Evolutionary conservation across 2,797 vertebrate genomes (phyloP), one percentile per base, ranked within the genome.

Genomic region (Halcyon leucocephala): DNA sequence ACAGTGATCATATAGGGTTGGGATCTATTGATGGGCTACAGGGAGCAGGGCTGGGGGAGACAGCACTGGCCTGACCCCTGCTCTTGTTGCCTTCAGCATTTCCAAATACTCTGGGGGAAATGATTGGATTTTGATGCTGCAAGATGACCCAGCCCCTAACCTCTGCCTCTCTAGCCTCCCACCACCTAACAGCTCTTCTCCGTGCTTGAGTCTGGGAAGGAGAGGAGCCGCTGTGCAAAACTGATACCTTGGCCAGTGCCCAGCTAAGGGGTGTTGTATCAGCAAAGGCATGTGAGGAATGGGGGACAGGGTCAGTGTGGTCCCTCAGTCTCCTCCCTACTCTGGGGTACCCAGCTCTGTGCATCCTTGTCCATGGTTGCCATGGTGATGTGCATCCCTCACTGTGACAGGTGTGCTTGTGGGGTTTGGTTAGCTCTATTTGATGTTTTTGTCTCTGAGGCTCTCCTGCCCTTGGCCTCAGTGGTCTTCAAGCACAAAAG

Each of bases 351-450:
- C 39, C 12, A 6, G 54, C 74, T 57, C 71, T n/a, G 49, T 7
- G 41, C 93, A 87, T 91, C 90, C 76, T 79, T 28, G 26, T 80
- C 54, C 95, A 19, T 1, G 12, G 96, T 98, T 98, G 96, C 97
- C 95, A 97, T 97, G 95, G 96, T 6, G 31, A 98, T 46, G 48
- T 9, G 25, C 61, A 87, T 90, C 41, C 52, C 79, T 94, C 20
- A 35, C 91, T 87, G 95, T 57, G 12, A 89, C 92, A 82, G 90
- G 83, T 93, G 77, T 11, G 2, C 76, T 73, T 55, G 39, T 12
- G 1, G 78, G 95, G 41, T 65, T 90, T 94, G 80, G 70, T 84
- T 86, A 97, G 81, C 86, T 95, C 86, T 82, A 17, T 73, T 94
- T 79, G 58, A 84, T 95, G 74, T 44, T 70, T 86, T 81, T 12